phyloP scores from a whole-genome alignment of 1,140 invertebrate species.

The Drosophila seguyi region DNA sequence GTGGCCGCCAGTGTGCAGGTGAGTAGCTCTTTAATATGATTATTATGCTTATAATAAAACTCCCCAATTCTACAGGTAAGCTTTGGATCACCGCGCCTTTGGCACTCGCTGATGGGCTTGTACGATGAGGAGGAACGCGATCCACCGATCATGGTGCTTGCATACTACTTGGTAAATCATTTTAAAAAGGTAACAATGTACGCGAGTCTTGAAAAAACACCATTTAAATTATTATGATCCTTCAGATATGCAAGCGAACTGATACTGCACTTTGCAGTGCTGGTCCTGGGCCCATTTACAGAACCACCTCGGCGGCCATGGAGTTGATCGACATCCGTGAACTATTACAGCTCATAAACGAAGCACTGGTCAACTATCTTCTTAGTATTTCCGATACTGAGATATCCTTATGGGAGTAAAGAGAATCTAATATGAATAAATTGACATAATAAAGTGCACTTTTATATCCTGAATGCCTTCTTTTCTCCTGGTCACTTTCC shows the following conservation, averaged over 20 bases:
- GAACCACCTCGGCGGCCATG: slow-evolving; percentile 45
- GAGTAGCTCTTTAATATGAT: neutral
- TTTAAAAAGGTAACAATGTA: neutral
- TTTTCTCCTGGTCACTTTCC: slow-evolving; percentile 24
- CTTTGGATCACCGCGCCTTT: slow-evolving; percentile 15
- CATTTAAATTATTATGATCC: neutral
- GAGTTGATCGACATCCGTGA: slow-evolving; percentile 35
- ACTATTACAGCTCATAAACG: slow-evolving; percentile 38
- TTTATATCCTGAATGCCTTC: neutral
- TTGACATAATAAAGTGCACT: neutral
- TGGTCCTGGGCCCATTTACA: slow-evolving; percentile 17
- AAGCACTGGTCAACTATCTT: slow-evolving; percentile 41
- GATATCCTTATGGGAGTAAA: neutral
- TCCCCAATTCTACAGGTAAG: neutral
- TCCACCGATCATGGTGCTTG: slow-evolving; percentile 8
- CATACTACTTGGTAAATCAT: neutral
- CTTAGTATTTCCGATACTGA: slow-evolving; percentile 11
- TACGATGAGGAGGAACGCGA: slow-evolving; percentile 12
- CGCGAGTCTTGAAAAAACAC: too few relatives aligned
- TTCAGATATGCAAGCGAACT: slow-evolving; percentile 21
- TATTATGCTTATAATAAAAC: neutral
- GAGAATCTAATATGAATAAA: neutral
- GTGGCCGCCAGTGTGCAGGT: slow-evolving; percentile 1
- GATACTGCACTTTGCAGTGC: slow-evolving; percentile 26
- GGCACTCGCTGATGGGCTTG: slow-evolving; percentile 10